phyloP scores from a whole-genome alignment of 2,113 vertebrate species.

The Gymnobelideus leadbeateri region DNA sequence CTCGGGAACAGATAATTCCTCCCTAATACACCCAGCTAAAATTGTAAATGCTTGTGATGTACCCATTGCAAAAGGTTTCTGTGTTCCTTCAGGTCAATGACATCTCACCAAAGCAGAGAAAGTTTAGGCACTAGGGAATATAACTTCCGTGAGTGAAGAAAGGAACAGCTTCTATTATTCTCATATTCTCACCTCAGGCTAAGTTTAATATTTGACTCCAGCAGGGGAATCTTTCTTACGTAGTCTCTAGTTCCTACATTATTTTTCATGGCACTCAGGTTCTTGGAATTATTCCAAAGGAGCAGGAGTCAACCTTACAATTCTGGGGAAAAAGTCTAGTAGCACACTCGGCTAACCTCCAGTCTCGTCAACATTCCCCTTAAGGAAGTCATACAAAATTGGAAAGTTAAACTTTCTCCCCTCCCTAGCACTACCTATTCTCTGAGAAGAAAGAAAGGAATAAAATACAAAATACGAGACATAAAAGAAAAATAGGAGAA shows the following conservation, averaged over 20 bases:
- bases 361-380: not conserved
- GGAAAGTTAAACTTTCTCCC: conserved; percentile 7
- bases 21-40: not conserved
- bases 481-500: not conserved
- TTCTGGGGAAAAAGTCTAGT: not conserved
- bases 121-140: not conserved
- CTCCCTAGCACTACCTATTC: not conserved
- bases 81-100: not conserved
- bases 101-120: not conserved
- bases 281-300: not conserved
- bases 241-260: not conserved
- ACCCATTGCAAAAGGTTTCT: not conserved
- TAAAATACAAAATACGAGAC: not conserved
- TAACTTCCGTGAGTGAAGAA: not conserved
- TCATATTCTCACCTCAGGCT: not conserved
- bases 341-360: conserved; percentile 17
- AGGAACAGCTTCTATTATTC: conserved; percentile 17
- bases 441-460: conserved; percentile 12
- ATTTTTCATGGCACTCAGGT: not conserved
- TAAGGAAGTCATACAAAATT: conserved; percentile 15
- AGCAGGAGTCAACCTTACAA: conserved; percentile 15
- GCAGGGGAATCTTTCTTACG: conserved; percentile 4
- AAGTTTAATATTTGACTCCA: conserved; percentile 3
- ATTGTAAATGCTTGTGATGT: not conserved
- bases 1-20: not conserved